These are phyloP conservation scores for Zophobas morio DNA, from an alignment of 1,140 invertebrate species.

Conservation along the genomic window DNA sequence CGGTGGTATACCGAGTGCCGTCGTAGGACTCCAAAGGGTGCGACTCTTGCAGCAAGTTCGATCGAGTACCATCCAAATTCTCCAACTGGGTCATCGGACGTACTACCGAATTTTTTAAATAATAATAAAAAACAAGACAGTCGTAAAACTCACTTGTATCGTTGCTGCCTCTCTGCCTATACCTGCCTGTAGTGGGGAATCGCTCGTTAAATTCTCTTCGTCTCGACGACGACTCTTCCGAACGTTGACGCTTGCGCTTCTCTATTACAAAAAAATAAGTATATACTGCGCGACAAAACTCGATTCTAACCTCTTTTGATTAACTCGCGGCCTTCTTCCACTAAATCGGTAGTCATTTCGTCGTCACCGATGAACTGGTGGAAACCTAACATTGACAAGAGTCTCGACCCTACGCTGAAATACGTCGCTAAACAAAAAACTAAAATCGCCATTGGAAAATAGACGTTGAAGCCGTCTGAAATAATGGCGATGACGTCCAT, in stretches of 20 bases:
- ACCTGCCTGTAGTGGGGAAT: constrained; percentile 72
- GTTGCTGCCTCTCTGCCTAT: constrained; percentile 71
- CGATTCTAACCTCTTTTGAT: constrained; percentile 81
- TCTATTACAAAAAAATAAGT: constrained; percentile 68
- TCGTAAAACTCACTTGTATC: constrained; percentile 68
- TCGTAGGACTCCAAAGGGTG: constrained; percentile 76
- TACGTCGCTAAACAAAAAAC: constrained; percentile 95
- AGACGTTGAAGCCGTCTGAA: constrained; percentile 98
- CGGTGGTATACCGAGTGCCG: constrained; percentile 69
- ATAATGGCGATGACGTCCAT: constrained; percentile 99
- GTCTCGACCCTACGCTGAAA: constrained; percentile 92
- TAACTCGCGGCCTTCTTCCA: constrained; percentile 93
- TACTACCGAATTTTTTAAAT: constrained; percentile 50
- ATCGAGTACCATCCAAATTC: constrained; percentile 53
- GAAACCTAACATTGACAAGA: constrained; percentile 92
- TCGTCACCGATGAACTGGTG: constrained; percentile 96
- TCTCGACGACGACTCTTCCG: constrained; percentile 82
- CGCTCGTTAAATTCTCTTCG: constrained; percentile 81
- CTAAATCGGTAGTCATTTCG: constrained; percentile 92
- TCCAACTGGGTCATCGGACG: constrained; percentile 55
- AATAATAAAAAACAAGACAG: constrained; percentile 12
- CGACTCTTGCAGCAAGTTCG: constrained; percentile 55
- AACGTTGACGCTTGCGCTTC: constrained; percentile 84
- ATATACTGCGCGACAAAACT: no score
- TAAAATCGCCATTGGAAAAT: constrained; percentile 98